Evolutionary conservation across 2,797 vertebrate species (phyloP).

Genomic region (Chrysocyon brachyurus): DNA sequence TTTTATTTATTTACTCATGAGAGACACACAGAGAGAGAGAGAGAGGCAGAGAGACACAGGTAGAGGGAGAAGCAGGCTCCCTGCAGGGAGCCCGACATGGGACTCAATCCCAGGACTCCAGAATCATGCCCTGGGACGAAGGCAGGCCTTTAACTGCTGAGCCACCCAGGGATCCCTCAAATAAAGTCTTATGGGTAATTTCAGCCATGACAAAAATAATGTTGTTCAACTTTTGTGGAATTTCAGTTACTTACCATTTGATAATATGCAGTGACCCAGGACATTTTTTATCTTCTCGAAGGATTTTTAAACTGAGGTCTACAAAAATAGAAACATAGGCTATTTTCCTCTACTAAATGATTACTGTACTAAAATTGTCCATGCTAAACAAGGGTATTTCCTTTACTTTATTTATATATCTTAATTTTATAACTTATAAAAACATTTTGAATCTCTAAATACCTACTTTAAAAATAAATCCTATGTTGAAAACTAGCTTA

Average conservation of each 20-base stretch:
- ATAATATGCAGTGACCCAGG: slow-evolving; percentile 94
- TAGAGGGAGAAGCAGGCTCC: too few species aligned
- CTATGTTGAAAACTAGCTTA: slow-evolving; percentile 8
- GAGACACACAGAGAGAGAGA: too few species aligned
- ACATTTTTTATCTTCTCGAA: slow-evolving; percentile 93
- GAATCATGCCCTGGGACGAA: too few species aligned
- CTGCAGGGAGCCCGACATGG: too few species aligned
- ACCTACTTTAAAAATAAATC: slow-evolving; percentile 51
- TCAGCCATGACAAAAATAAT: slow-evolving; percentile 62
- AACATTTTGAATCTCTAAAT: slow-evolving; percentile 65
- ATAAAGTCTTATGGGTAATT: slow-evolving; percentile 68
- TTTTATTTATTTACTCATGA: too few species aligned
- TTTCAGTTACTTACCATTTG: slow-evolving; percentile 92
- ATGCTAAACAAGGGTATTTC: slow-evolving; percentile 49
- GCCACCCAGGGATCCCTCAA: background rate
- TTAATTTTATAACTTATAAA: slow-evolving; percentile 61
- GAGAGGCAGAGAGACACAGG: too few species aligned
- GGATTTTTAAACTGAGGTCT: slow-evolving; percentile 96
- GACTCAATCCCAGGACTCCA: too few species aligned
- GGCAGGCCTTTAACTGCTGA: too few species aligned
- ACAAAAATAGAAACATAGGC: slow-evolving; percentile 78
- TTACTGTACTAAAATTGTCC: slow-evolving; percentile 44
- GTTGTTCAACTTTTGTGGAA: slow-evolving; percentile 43
- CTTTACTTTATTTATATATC: slow-evolving; percentile 55
- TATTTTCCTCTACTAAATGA: slow-evolving; percentile 49